These are phyloP conservation scores for Globodera rostochiensis DNA, from an alignment of 1,140 invertebrate genomes.

Conservation along the genomic window DNA sequence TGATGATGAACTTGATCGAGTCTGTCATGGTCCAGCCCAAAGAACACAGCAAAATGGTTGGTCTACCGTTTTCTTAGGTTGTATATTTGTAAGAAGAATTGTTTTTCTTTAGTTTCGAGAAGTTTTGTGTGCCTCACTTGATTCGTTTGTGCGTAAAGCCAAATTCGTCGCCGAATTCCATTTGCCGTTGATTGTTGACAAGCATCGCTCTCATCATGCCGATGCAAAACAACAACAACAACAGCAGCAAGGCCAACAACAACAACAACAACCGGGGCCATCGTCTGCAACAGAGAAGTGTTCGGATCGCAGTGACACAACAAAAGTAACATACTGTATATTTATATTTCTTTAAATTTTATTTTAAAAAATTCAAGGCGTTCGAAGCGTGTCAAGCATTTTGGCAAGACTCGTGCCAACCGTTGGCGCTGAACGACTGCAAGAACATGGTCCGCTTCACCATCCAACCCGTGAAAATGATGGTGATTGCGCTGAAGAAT, in stretches of 20 bases:
- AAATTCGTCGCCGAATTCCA: constrained; percentile 36
- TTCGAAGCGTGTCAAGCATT: constrained; percentile 6
- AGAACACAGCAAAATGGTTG: constrained; percentile 7
- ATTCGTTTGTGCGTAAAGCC: constrained; percentile 49
- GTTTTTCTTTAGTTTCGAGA: constrained; percentile 30
- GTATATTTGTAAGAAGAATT: not conserved
- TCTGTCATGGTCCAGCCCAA: constrained; percentile 42
- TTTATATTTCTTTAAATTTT: not conserved
- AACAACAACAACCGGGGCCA: constrained; percentile 1
- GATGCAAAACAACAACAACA: constrained; percentile 27
- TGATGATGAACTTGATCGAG: constrained; percentile 54
- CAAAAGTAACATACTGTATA: constrained; percentile 1
- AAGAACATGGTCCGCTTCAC: constrained; percentile 43
- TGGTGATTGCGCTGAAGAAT: constrained; percentile 42
- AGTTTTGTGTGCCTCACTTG: constrained; percentile 35
- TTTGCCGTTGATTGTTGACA: constrained; percentile 44
- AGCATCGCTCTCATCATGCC: constrained; percentile 4
- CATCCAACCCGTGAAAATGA: constrained; percentile 47
- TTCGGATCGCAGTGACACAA: not conserved
- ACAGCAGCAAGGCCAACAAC: constrained; percentile 19
- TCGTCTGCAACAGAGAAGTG: constrained; percentile 1
- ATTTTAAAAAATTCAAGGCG: not conserved
- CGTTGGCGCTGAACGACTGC: constrained; percentile 40
- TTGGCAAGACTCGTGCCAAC: constrained; percentile 36
- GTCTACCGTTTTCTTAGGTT: not conserved